Evolutionary conservation across 2,888 invertebrate genomes (phyloP), one percentile per base, ranked within the genome.

Genomic region (Netelia virgata): DNA sequence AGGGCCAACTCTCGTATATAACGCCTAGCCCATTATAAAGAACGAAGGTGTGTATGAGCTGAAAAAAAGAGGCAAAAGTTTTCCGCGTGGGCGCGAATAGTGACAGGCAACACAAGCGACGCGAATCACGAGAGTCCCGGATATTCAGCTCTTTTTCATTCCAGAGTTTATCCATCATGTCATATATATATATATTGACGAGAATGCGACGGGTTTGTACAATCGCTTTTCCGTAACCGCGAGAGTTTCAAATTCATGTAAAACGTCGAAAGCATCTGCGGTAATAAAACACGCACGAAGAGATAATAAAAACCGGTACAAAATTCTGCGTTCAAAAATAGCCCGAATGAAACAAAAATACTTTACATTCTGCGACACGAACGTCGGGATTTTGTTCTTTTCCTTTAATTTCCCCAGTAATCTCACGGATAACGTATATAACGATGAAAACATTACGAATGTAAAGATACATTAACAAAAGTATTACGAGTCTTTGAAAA

Each of bases 31-130:
- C 50, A 59, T 77, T 74, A 73, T 72, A 57, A 82, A 74, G 73
- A 74, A 57, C 72, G 36, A 20, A 16, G 70, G 36, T 23, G 66
- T 1, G 55, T 50, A 47, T 47, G 10, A 18, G 18, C 10, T n/a
- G 16, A 69, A 70, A 70, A 68, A 55, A 59, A 81, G 16, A 59
- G 41, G 20, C 66, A 36, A 76, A 23, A 28, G 53, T 36, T 61
- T 73, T 47, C 9, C 16, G 41, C 73, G 36, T 18, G 43, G 16
- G 36, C 23, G 74, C 16, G 47, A 16, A 72, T 74, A 73, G 76
- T 76, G 81, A 77, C 66, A 50, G 70, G 47, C 74, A 23, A n/a
- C 53, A 68, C 11, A 43, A 75, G 66, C 74, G 83, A 73, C 76
- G 70, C 41, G 5, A 63, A 59, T 5, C 57, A 64, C 50, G 55